Percentiles rank a stretch among this genome's conserved stretches.
These are phyloP conservation scores for Enteromius viviparus DNA, from an alignment of 2,797 vertebrate species.

Conservation along the genomic window DNA sequence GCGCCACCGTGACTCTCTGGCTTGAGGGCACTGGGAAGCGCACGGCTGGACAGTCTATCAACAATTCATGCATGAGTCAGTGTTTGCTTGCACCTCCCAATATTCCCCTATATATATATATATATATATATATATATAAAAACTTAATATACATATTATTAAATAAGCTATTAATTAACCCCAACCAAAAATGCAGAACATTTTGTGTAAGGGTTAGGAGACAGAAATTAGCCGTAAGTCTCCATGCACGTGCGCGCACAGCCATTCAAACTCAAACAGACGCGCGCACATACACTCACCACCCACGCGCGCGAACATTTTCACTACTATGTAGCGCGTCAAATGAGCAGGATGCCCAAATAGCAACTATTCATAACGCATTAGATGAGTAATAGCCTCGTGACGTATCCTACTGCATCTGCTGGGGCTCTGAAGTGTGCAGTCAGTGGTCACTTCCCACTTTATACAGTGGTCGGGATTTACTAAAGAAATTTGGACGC, in stretches of 20 bases:
- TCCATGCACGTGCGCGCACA: background rate
- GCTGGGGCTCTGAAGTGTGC: too few relatives aligned
- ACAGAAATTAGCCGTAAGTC: background rate
- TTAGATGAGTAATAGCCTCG: background rate
- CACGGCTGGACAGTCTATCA: conserved; percentile 37
- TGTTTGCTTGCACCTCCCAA: background rate
- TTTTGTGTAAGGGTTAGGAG: background rate
- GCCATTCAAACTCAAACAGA: background rate
- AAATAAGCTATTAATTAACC: background rate
- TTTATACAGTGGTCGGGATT: background rate
- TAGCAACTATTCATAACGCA: background rate
- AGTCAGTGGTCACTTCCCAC: background rate
- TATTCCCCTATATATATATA: background rate
- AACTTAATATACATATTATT: background rate
- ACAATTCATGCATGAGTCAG: background rate
- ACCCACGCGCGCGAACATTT: background rate
- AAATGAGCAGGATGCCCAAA: background rate
- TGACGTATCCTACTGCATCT: background rate
- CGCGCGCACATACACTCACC: background rate
- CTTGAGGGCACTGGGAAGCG: conserved; percentile 47
- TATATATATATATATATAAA: too few relatives aligned
- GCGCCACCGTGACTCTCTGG: conserved; percentile 34
- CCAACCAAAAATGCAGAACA: background rate
- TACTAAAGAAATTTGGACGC: background rate
- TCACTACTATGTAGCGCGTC: conserved; percentile 16